Conservation (phyloP, 2,113 vertebrate genomes). For the Leptobrachium leishanense region DNA sequence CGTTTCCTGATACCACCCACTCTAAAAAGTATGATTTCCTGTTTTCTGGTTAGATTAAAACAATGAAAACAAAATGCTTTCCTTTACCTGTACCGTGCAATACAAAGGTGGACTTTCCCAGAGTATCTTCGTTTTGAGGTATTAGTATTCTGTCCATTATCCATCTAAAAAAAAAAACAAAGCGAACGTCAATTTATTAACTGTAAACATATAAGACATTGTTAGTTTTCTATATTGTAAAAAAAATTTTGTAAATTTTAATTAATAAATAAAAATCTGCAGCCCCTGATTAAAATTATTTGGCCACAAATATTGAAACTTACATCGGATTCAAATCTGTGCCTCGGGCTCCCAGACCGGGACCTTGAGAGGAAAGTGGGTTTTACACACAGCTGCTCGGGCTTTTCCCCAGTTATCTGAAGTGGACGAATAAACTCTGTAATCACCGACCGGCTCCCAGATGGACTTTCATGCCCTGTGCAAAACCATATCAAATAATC, state of each 20-base stretch:
- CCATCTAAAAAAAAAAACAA: slow-evolving; percentile 76
- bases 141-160: slow-evolving; percentile 82
- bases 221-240: not conserved
- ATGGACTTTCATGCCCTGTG: slow-evolving; percentile 79
- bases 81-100: slow-evolving; percentile 92
- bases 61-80: not conserved
- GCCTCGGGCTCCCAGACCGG: slow-evolving; percentile 72
- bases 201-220: not conserved
- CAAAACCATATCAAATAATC: not conserved
- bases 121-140: slow-evolving; percentile 87
- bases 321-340: slow-evolving; percentile 85
- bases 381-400: slow-evolving; percentile 79
- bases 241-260: too few species aligned
- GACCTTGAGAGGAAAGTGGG: slow-evolving; percentile 82
- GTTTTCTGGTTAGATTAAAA: too few species aligned
- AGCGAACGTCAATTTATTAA: not conserved
- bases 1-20: too few species aligned
- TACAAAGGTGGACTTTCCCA: slow-evolving; percentile 91
- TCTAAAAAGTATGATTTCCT: too few species aligned
- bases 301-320: slow-evolving; percentile 51
- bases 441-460: slow-evolving; percentile 74
- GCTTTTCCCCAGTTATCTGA: slow-evolving; percentile 79
- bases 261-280: too few species aligned
- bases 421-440: slow-evolving; percentile 84
- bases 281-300: too few species aligned